Base-by-base conservation (phyloP, 2,113 vertebrate species). In the Salvelinus namaycush region DNA sequence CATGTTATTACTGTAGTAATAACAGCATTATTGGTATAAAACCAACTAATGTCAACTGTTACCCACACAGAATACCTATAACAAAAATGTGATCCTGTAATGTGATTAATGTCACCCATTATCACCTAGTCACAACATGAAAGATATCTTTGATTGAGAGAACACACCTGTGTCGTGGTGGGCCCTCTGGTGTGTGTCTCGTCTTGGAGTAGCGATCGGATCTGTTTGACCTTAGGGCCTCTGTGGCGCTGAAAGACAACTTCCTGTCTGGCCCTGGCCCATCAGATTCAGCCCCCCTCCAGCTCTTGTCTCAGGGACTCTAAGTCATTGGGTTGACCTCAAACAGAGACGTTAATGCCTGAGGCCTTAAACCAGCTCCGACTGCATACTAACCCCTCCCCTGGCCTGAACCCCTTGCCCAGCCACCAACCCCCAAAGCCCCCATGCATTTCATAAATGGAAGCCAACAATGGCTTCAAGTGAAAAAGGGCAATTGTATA, bases 281-380 rank as follows among this genome's bases (percentile, higher is more conserved):
- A 65, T 26, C 22, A 65, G 62, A 26, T 13, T 65, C 62, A 65
- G 14, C 11, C 24, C 26, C 4, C 24, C 8, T 29, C n/a, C 26
- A 5, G 31, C 14, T 29, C 65, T 29, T 29, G 16, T 16, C 65
- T 66, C 64, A 16, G 27, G 9, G 16, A 29, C 65, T 22, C 26
- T 5, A n/a, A 67, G 65, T 20, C 22, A 79, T 79, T 67, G 72
- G 66, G 59, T 59, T 73, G 76, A 79, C 57, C 76, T 81, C 74
- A 81, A 70, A 51, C 49, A 51, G 48, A 75, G 64, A 68, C 18
- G n/a, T 22, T 67, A 76, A 81, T 74, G 72, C 13, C 48, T 75
- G 29, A 26, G 64, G 68, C 51, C 49, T 75, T 49, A 75, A 71
- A 71, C 66, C 70, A 26, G 5, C 26, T 22, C 22, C 57, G 22